Evolutionary conservation across 2,797 vertebrate genomes (phyloP).

Genomic region (Myotis planiceps): DNA sequence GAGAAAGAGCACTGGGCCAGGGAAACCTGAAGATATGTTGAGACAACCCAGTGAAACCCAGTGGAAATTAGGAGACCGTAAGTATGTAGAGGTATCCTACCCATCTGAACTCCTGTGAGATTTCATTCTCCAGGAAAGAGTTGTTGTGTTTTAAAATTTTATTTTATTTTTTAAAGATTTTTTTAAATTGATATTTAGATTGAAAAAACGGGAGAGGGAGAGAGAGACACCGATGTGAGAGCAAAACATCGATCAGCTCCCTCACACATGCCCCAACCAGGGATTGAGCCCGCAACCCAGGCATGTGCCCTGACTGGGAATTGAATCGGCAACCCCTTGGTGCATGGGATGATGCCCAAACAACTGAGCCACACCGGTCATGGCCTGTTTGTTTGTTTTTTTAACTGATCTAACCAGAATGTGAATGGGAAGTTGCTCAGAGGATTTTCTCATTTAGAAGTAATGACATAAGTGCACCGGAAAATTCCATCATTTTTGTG

Average conservation of each 20-base stretch:
- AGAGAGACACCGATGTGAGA: background rate
- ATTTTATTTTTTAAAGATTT: background rate
- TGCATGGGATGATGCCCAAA: background rate
- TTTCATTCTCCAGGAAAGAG: background rate
- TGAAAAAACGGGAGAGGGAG: background rate
- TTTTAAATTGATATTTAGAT: background rate
- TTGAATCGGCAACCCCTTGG: background rate
- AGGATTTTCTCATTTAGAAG: background rate
- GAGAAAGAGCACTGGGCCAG: background rate
- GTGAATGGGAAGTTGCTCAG: background rate
- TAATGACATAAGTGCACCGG: background rate
- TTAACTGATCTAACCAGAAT: background rate
- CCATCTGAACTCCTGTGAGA: background rate
- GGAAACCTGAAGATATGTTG: background rate
- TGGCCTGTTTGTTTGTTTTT: background rate
- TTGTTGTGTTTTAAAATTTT: background rate
- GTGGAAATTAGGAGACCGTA: background rate
- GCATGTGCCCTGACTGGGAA: background rate
- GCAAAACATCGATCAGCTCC: background rate
- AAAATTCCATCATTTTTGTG: background rate
- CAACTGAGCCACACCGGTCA: background rate
- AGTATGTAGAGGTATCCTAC: background rate
- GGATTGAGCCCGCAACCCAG: rapidly evolving
- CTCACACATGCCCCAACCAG: background rate
- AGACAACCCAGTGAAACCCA: background rate